Evolutionary conservation across 1,140 invertebrate species (phyloP), one percentile per base, ranked within the genome.

Genomic region (Andrena cerasifolii): DNA sequence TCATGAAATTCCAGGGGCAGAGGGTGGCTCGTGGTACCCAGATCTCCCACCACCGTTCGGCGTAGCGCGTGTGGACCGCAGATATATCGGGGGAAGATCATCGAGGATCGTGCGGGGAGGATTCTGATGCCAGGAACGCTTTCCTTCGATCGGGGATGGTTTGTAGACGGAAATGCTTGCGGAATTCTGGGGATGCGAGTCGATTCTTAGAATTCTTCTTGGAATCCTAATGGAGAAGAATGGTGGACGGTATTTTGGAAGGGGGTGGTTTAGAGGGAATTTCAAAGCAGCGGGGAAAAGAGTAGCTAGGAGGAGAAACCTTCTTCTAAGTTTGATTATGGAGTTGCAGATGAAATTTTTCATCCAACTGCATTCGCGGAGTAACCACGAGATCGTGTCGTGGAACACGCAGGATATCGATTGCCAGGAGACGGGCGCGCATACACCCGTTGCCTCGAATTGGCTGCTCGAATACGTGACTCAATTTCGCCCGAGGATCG

Each of bases 391-490:
- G n/a, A 31, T 36, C 26, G 43, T 12, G 26, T 2, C 6, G 24
- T 14, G 26, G 4, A 31, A 43, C 54, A n/a, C n/a, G 40, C 18
- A 8, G 16, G 31, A 14, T 47, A 68, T 76, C 63, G 73, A 68
- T 76, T 76, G 47, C 40, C 21, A 16, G 33, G 28, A 21, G n/a
- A n/a, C 6, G 16, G 12, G 14, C 10, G 31, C 4, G 16, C 4
- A 24, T n/a, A 24, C n/a, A 0, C 16, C 21, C 31, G 10, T 5
- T 5, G 24, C 0, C 7, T 31, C 21, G 16, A 76, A 76, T 76
- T 76, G 63, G 73, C 63, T 76, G 65, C 31, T 47, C 28, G 73
- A 59, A 56, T 79, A 79, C 77, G 77, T 79, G 77, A 79, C 77
- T 79, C 77, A 79, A 79, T 79, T 74, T 79, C 62, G n/a, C 70